Evolutionary conservation across 2,113 vertebrate genomes (phyloP).

Genomic region (Lampris megalopsis): DNA sequence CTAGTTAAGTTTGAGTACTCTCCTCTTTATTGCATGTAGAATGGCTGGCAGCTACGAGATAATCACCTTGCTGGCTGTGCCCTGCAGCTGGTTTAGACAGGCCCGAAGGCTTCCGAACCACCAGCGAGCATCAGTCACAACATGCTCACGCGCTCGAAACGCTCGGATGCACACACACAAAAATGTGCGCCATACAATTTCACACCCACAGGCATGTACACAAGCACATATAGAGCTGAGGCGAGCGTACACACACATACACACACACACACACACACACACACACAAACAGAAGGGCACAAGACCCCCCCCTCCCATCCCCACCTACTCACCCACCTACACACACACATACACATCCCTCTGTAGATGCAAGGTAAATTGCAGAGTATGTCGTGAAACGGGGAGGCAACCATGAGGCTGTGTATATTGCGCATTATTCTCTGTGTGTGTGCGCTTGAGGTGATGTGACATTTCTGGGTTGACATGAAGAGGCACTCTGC

Average conservation of each 20-base stretch:
- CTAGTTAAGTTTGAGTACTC: conserved; percentile 64
- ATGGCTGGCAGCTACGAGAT: conserved; percentile 84
- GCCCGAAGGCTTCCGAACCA: conserved; percentile 65
- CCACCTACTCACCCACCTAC: conserved; percentile 22
- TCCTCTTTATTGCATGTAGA: conserved; percentile 70
- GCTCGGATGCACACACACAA: conserved; percentile 10
- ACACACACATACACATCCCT: conserved; percentile 8
- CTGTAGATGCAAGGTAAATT: conserved; percentile 54
- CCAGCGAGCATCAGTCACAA: conserved; percentile 58
- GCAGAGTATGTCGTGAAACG: conserved; percentile 35
- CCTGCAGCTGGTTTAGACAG: conserved; percentile 75
- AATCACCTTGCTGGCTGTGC: conserved; percentile 81
- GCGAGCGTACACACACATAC: conserved; percentile 43
- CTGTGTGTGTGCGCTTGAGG: conserved; percentile 49
- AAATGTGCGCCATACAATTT: neutral
- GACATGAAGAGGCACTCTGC: conserved; percentile 76
- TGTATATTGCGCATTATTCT: conserved; percentile 25
- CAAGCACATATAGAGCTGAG: conserved; percentile 9
- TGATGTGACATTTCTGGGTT: conserved; percentile 79
- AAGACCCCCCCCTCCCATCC: neutral
- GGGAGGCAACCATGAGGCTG: conserved; percentile 32
- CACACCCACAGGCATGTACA: conserved; percentile 20
- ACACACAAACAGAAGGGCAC: conserved; percentile 17
- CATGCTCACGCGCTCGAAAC: conserved; percentile 50
- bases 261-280: conserved; percentile 35